Evolutionary conservation across 2,797 vertebrate genomes (phyloP).

Genomic region (Numenius phaeopus): DNA sequence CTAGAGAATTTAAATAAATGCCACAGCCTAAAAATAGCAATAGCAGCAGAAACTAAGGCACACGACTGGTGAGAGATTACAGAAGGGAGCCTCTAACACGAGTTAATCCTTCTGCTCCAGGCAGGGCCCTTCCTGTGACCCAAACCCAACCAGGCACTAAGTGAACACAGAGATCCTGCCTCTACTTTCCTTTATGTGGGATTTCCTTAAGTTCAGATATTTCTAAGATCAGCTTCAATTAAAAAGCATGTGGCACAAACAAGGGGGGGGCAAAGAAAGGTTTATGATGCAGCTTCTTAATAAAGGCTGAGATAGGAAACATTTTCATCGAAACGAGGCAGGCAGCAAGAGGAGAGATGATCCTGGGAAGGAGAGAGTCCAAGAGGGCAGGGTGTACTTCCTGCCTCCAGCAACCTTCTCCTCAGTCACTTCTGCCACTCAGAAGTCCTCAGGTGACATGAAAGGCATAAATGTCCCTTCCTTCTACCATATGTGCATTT

Average conservation of each 20-base stretch:
- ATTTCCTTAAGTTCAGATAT: not conserved
- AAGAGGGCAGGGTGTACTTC: not conserved
- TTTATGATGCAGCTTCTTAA: not conserved
- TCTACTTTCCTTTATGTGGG: not conserved
- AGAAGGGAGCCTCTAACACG: not conserved
- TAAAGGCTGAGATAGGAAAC: not conserved
- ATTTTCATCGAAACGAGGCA: not conserved
- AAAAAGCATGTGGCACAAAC: not conserved
- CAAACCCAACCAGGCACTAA: not conserved
- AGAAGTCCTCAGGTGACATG: not conserved
- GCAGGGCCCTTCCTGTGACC: not conserved
- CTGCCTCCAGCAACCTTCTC: not conserved
- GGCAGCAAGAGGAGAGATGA: not conserved
- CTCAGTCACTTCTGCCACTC: not conserved
- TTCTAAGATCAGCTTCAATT: not conserved
- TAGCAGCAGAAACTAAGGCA: not conserved
- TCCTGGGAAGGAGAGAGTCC: not conserved
- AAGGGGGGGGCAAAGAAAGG: not conserved
- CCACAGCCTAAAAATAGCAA: not conserved
- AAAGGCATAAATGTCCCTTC: not conserved
- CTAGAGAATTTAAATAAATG: not conserved
- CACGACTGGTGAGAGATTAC: not conserved
- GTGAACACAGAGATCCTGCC: not conserved
- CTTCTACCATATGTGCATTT: not conserved
- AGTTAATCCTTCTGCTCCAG: not conserved